Conservation (phyloP, 2,113 vertebrate species). For the Takifugu bimaculatus region DNA sequence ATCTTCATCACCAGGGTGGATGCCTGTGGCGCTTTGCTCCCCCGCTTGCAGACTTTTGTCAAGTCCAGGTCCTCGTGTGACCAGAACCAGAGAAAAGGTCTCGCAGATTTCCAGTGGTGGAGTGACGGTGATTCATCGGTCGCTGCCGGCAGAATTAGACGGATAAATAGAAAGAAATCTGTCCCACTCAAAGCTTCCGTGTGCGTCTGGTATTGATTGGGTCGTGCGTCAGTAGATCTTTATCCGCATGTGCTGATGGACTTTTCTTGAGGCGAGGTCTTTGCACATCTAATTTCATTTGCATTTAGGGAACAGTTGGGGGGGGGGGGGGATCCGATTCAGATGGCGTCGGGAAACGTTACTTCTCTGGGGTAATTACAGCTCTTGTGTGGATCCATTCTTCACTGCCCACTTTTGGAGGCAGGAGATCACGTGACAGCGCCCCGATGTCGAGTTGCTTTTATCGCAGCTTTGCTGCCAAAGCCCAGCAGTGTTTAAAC, state of each 20-base stretch:
- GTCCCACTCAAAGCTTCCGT: conserved; percentile 33
- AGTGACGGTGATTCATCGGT: conserved; percentile 46
- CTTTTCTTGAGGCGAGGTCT: conserved; percentile 21
- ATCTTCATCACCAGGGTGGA: conserved; percentile 27
- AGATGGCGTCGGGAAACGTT: conserved; percentile 1
- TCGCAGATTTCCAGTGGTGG: conserved; percentile 40
- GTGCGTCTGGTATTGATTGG: conserved; percentile 51
- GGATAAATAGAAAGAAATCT: conserved; percentile 57
- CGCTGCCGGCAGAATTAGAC: conserved; percentile 52
- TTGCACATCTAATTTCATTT: conserved; percentile 15
- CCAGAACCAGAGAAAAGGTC: conserved; percentile 42
- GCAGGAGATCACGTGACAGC: conserved; percentile 36
- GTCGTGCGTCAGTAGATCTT: conserved; percentile 38
- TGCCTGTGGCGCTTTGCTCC: conserved; percentile 33
- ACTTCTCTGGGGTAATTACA: conserved; percentile 8
- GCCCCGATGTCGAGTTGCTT: conserved; percentile 58
- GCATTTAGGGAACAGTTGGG: conserved; percentile 1
- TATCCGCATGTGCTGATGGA: conserved; percentile 31
- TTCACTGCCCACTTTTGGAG: conserved; percentile 19
- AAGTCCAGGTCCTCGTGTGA: conserved; percentile 39
- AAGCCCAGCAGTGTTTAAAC: conserved; percentile 54
- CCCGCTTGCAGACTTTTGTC: conserved; percentile 36
- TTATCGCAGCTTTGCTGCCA: conserved; percentile 50
- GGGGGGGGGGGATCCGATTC: not conserved
- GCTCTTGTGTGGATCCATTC: conserved; percentile 16